A percentile compares a stretch with the other conserved stretches of the same genome.
These are phyloP conservation scores for Galaxea fascicularis DNA, from an alignment of 92 coral and sea anemone species.

Conservation along the genomic window DNA sequence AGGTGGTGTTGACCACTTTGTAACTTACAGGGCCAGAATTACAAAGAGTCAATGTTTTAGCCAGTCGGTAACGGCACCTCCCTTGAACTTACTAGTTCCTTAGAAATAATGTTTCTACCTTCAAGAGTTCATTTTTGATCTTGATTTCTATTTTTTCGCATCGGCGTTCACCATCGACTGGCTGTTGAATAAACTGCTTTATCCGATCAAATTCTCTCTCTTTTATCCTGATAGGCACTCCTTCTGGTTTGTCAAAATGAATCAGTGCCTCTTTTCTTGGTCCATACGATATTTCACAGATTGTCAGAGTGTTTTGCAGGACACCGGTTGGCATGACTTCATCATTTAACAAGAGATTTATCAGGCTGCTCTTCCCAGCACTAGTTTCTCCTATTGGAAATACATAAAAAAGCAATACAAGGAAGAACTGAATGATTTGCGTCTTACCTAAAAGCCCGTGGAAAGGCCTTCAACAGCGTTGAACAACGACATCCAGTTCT, in stretches of 20 bases:
- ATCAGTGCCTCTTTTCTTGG: background rate
- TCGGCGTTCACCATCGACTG: background rate
- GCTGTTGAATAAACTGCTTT: slow-evolving; percentile 2
- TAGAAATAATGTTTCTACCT: background rate
- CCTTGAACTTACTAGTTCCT: too few species aligned
- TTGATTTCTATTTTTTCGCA: slow-evolving; percentile 28
- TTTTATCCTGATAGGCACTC: background rate
- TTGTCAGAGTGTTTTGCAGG: background rate
- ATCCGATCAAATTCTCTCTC: background rate
- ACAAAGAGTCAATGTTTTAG: too few species aligned
- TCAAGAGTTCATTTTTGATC: background rate
- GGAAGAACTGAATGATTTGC: too few species aligned
- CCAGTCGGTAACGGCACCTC: too few species aligned
- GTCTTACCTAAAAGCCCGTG: too few species aligned
- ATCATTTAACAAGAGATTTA: slow-evolving; percentile 1
- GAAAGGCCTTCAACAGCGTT: too few species aligned
- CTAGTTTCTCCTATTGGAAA: slow-evolving; percentile 18
- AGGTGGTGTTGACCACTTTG: too few species aligned
- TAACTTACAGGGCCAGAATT: too few species aligned
- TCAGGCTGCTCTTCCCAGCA: slow-evolving; percentile 24
- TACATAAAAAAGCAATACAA: too few species aligned
- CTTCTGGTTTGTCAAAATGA: background rate
- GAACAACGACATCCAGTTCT: too few species aligned
- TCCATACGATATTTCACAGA: slow-evolving; percentile 38
- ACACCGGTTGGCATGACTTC: background rate